Evolutionary conservation across 2,113 vertebrate genomes (phyloP), one percentile per base, ranked within the genome.

Genomic region (Crotalus viridis): DNA sequence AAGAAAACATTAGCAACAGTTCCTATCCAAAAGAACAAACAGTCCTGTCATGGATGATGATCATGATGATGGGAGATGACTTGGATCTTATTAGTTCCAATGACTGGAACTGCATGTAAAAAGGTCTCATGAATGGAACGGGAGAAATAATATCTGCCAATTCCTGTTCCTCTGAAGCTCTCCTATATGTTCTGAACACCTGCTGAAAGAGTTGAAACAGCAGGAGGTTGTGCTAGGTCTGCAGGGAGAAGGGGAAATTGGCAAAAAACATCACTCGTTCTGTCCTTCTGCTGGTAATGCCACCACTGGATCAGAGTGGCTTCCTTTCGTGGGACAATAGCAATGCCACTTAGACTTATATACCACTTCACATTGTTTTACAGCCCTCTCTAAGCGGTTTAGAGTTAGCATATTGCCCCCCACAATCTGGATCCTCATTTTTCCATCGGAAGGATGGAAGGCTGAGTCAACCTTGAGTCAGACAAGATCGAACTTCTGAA

Each of bases 1-100:
- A 96, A 95, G 92, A 91, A 94, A 33, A 96, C 85, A 89, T 98
- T 94, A 98, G 91, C 52, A 91, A 86, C 1, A 39, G 3, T 52
- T 90, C 10, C 33, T 33, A 1, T 57, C 5, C 24, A 3, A 64
- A 28, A 46, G 5, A 24, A 91, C 5, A 52, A 33, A 33, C 43
- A 64, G 22, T 59, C 33, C 52, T 81, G 48, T 59, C 33, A 87
- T 33, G 7, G 12, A 59, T 61, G 46, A n/a, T 22, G 28, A 51
- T 33, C n/a, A 33, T 74, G 13, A 15, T 74, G 33, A 81, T 21
- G 7, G 74, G 43, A 33, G 39, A 59, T 51, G 46, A 24, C 8
- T 64, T 74, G 17, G 51, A 39, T 33, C 10, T 52, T 90, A 15
- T 17, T 81, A 9, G 5, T 90, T 55, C 48, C 21, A 10, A 43